phyloP scores from a whole-genome alignment of 2,888 invertebrate species.

The Hetaerina titia region DNA sequence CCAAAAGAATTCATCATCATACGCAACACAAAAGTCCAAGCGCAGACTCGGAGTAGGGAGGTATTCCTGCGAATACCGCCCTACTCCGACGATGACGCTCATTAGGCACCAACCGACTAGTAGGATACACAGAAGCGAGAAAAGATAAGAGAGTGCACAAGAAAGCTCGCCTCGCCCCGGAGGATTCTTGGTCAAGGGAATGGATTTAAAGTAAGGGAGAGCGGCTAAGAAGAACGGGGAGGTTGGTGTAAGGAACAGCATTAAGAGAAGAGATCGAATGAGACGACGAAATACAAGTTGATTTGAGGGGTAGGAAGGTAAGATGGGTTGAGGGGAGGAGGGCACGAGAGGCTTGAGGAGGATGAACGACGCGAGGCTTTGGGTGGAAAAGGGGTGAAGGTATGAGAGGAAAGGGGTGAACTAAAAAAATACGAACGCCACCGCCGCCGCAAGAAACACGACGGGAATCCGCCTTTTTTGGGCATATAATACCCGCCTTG shows the following conservation, averaged over 20 bases:
- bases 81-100: too few species aligned
- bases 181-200: background rate
- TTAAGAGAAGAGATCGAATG: slow-evolving; percentile 13
- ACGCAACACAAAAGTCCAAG: too few species aligned
- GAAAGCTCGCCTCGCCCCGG: background rate
- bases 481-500: slow-evolving; percentile 14
- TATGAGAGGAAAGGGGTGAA: background rate
- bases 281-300: slow-evolving; percentile 16
- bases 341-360: background rate
- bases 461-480: background rate
- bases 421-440: background rate
- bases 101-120: too few species aligned
- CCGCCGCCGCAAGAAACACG: background rate
- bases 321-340: background rate
- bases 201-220: background rate
- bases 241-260: background rate
- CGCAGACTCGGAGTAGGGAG: too few species aligned
- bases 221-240: background rate
- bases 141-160: background rate
- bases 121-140: background rate
- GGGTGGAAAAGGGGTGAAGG: too few species aligned
- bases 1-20: too few species aligned
- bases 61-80: too few species aligned
- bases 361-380: background rate
- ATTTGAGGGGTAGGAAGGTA: background rate